Percentiles rank a stretch among this genome's conserved stretches.
Conservation (phyloP, 1,140 invertebrate species). For the Magallana angulata region DNA sequence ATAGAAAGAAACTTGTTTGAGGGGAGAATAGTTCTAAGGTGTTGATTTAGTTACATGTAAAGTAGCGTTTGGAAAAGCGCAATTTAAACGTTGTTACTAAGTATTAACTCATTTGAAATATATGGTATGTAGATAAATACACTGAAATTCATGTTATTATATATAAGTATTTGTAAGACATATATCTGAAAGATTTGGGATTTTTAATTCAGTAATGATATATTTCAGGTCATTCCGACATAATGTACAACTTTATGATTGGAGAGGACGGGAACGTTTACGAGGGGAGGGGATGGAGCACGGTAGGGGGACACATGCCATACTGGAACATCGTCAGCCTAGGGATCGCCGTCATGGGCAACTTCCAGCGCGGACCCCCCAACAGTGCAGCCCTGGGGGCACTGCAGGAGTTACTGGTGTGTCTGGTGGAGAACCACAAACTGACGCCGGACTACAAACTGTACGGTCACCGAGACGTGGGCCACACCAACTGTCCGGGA, state of each 20-base stretch:
- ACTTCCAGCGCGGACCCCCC: conserved; percentile 63
- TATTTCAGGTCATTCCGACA: conserved; percentile 84
- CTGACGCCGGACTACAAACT: conserved; percentile 78
- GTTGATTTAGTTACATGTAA: too few species aligned
- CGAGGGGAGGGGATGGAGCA: conserved; percentile 86
- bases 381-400: conserved; percentile 75
- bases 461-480: conserved; percentile 80
- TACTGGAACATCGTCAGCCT: conserved; percentile 83
- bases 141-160: too few species aligned
- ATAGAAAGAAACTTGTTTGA: too few species aligned
- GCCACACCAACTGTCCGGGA: conserved; percentile 79
- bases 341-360: conserved; percentile 59
- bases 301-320: conserved; percentile 84
- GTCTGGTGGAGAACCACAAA: conserved; percentile 74
- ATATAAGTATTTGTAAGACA: too few species aligned
- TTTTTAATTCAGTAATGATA: background rate
- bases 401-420: conserved; percentile 75
- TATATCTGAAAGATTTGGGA: too few species aligned
- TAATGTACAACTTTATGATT: conserved; percentile 86
- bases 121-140: too few species aligned
- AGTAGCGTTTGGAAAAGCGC: too few species aligned
- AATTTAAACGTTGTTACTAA: too few species aligned
- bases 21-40: too few species aligned
- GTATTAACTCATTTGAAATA: too few species aligned
- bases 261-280: conserved; percentile 88